Base-by-base conservation (phyloP, 2,797 vertebrate species). In the Garrulus glandarius region DNA sequence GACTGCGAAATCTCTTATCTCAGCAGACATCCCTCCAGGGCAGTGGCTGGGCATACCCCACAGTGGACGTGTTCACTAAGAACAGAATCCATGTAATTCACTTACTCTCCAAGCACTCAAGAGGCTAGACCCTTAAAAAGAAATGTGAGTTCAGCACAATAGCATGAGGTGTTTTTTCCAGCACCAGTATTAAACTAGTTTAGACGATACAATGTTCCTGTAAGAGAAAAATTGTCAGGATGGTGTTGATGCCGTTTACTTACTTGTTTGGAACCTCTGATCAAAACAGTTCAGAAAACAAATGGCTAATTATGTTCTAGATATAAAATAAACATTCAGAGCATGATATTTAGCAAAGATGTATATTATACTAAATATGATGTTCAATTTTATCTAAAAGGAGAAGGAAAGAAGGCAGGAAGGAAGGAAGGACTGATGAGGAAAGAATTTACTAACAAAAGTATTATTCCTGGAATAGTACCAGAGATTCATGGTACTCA, bases 231-330 rank as follows among this genome's bases (percentile, higher is more conserved):
- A 82, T 30, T 86, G 10, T 84, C 4, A 26, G 71, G 50, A 76
- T 20, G 24, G 18, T 85, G 67, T 56, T 78, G 84, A 72, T 77
- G 56, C 17, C 19, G 46, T 59, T 95, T 90, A 60, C 61, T 41
- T 78, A 59, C 14, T 78, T 52, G 71, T 64, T 93, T 68, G 44
- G 27, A 96, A 61, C 29, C 32, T 83, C 68, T 81, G 70, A 91
- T 84, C 60, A 93, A 95, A 97, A 90, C 27, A 84, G 36, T 88
- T 95, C 92, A 71, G 68, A 37, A 84, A 96, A 95, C 30, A 93
- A 97, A 94, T 53, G n/a, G 27, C 41, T 95, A 84, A 96, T 90
- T 94, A 75, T 56, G 15, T 94, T 95, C 92, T 56, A 81, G 37
- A 60, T 67, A 34, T 57, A 94, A 87, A 94, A 96, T 84, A 95